Evolutionary conservation across 2,888 invertebrate genomes (phyloP), one percentile per base, ranked within the genome.

Genomic region (Pseudoips prasinana): DNA sequence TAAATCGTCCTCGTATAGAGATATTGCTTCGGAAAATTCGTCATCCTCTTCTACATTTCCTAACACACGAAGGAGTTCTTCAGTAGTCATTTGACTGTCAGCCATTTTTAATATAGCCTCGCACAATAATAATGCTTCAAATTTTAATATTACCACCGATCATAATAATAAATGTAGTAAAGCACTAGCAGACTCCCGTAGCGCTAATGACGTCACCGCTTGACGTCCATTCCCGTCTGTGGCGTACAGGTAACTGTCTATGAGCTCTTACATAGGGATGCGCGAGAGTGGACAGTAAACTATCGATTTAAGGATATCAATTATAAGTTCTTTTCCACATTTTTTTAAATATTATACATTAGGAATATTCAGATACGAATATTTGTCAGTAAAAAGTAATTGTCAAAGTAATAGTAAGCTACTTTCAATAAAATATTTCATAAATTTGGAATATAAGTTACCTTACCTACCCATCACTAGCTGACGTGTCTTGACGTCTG

Each of bases 141-240:
- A 25, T 25, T 25, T 25, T 27, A 27, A 37, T 37, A 37, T 37
- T 37, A 37, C 28, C 37, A 32, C 37, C 32, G 28, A 37, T 37
- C 37, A 37, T 37, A 37, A 37, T 37, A 32, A 37, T 37, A 31
- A 36, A 36, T 36, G 37, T 32, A 37, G 32, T 14, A 36, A 31
- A 36, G n/a, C 36, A 36, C 27, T 36, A 36, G 31, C 30, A 36
- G 31, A n/a, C 36, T 36, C 36, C 26, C 36, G 30, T 36, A 30
- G 36, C 30, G 36, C 30, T 36, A 36, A 36, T 31, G 30, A 30
- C 30, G 36, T 36, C 36, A 36, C 36, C 36, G 30, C 30, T 31
- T 31, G 30, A 31, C 30, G 36, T 30, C 23, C 10, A 19, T 36
- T 36, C 26, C 36, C 30, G 33, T 8, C 33, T 34, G 36, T 36